These are phyloP conservation scores for Meiosimyza platycephala DNA, from an alignment of 2,888 invertebrate genomes.

Conservation along the genomic window DNA sequence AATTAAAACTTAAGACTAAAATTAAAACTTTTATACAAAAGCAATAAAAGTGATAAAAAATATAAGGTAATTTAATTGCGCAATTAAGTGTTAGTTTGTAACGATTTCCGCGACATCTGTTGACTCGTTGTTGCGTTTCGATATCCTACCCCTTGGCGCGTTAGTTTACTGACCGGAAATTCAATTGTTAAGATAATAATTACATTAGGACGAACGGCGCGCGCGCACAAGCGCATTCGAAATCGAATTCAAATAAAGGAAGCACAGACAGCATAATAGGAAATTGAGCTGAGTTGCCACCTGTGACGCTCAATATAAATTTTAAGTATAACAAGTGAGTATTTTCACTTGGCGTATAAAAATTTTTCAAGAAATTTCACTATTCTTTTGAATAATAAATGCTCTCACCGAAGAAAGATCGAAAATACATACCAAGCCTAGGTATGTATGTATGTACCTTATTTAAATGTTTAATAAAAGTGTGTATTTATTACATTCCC, in stretches of 20 bases:
- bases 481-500: too few species aligned
- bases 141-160: not conserved
- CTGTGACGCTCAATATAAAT: not conserved
- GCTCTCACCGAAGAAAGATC: too few species aligned
- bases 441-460: too few species aligned
- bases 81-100: constrained; percentile 61
- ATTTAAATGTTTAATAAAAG: too few species aligned
- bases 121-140: constrained; percentile 3
- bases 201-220: constrained; percentile 59
- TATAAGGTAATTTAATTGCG: constrained; percentile 58
- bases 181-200: constrained; percentile 64
- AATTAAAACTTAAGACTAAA: too few species aligned
- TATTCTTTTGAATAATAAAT: too few species aligned
- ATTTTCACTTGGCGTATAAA: too few species aligned
- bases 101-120: constrained; percentile 61
- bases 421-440: too few species aligned
- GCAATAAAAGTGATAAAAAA: too few species aligned
- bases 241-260: constrained; percentile 16
- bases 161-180: constrained; percentile 57
- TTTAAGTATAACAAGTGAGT: too few species aligned
- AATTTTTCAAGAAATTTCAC: too few species aligned
- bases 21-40: too few species aligned
- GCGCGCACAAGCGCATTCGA: constrained; percentile 43
- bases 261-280: not conserved
- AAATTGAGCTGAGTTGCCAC: constrained; percentile 10